Conservation (phyloP, 2,113 vertebrate species). For the Talpa occidentalis region DNA sequence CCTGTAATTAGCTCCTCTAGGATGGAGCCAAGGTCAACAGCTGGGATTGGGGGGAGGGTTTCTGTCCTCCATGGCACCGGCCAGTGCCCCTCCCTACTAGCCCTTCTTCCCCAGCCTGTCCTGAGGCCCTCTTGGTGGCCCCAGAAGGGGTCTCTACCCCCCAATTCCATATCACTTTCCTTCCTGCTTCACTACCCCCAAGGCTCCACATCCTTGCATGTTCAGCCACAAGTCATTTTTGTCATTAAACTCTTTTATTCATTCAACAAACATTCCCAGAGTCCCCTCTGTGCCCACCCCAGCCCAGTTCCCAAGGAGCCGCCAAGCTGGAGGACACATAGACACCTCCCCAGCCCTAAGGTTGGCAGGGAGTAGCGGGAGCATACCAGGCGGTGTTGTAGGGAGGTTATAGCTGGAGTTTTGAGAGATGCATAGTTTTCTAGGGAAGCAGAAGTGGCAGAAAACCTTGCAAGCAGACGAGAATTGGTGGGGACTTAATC, state of each 20-base stretch:
- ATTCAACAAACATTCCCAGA: background rate
- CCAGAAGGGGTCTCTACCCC: background rate
- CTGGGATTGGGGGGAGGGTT: background rate
- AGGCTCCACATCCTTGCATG: background rate
- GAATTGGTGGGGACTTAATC: background rate
- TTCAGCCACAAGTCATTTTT: background rate
- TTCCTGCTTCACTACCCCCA: background rate
- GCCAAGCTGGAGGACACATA: too few species aligned
- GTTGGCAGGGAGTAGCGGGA: too few species aligned
- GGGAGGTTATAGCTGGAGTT: background rate
- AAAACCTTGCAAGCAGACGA: background rate
- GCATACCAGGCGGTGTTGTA: too few species aligned
- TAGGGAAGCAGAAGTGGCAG: background rate
- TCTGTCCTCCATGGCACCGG: background rate
- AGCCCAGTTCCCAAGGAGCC: background rate
- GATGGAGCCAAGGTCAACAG: slow-evolving; percentile 64
- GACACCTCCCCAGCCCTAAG: background rate
- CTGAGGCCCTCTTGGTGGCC: background rate
- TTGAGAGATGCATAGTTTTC: background rate
- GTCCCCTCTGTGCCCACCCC: background rate
- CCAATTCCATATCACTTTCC: background rate
- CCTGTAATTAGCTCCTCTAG: background rate
- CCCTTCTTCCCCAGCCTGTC: background rate
- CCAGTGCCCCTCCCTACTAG: background rate
- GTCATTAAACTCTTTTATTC: slow-evolving; percentile 46